Evolutionary conservation across 1,140 invertebrate species (phyloP), one percentile per base, ranked within the genome.

Genomic region (Bathynomus jamesi): DNA sequence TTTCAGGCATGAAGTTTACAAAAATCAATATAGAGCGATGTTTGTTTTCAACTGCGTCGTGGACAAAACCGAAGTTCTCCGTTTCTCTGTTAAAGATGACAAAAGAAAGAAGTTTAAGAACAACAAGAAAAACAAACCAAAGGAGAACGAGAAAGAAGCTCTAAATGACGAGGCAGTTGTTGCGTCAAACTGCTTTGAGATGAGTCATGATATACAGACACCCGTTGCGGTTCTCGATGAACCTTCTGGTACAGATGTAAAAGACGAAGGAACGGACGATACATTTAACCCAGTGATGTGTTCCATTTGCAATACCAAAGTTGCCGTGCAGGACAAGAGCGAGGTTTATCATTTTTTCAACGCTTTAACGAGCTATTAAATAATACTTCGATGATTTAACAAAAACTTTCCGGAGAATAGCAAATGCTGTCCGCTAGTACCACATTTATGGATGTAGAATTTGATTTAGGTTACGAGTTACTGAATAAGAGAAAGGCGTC

Each of bases 261-360:
- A n/a, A n/a, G n/a, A 53, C 13, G 40, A 53, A 17, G 40, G 5
- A 53, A 53, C 24, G 4, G 73, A 72, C 29, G 85, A 87, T 28
- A 70, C 79, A 8, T 87, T 85, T 74, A 80, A 86, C 79, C 85
- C 87, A 31, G 87, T 89, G 1, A 81, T 80, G 46, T 89, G 87
- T 82, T 78, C 75, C 46, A 80, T 84, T 27, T 89, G 87, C 80
- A 83, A 83, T 29, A 88, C 87, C 3, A 83, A 87, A 77, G 84
- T 89, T 24, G 87, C 83, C 21, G 85, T 88, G 4, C 84, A 82
- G 81, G 87, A 89, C 79, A 77, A 78, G 28, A 86, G 88, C 53
- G 87, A 89, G 81, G 82, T 89, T 8, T 89, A 87, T 80, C 87
- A 89, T 78, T 89, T 89, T 81, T 88, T 87, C 76, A 88, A 88